Percentiles rank a stretch among this genome's conserved stretches.
Conservation (phyloP, 2,797 vertebrate genomes). For the Argyrosomus regius region DNA sequence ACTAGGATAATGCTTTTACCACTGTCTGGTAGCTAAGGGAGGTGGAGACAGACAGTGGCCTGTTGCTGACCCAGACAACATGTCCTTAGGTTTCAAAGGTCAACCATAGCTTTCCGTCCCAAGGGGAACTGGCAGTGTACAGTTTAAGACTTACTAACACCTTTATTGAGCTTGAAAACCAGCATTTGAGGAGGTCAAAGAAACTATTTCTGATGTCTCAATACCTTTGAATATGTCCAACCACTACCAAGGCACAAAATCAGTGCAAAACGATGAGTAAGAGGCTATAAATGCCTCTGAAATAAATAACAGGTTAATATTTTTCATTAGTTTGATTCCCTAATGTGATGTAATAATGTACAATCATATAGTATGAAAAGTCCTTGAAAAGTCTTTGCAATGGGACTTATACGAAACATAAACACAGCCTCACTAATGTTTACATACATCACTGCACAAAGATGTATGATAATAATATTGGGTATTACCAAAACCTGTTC, state of each 20-base stretch:
- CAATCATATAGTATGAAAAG: background rate
- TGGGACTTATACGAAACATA: background rate
- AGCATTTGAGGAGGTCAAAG: background rate
- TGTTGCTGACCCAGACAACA: slow-evolving; percentile 52
- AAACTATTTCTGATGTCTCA: background rate
- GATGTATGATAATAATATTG: slow-evolving; percentile 11
- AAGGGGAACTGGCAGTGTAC: slow-evolving; percentile 10
- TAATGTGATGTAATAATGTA: background rate
- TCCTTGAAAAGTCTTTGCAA: background rate
- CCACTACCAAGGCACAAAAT: background rate
- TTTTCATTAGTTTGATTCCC: background rate
- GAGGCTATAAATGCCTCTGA: background rate
- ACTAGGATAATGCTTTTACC: slow-evolving; percentile 55
- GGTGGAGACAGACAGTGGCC: slow-evolving; percentile 40
- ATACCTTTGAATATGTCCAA: background rate
- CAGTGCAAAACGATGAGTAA: background rate
- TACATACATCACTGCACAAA: slow-evolving; percentile 6
- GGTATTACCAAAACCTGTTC: background rate
- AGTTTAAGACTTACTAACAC: background rate
- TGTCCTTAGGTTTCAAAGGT: slow-evolving; percentile 38
- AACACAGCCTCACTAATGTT: slow-evolving; percentile 2
- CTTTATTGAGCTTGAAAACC: slow-evolving; percentile 14
- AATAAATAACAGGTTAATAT: background rate
- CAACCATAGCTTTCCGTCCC: slow-evolving; percentile 20
- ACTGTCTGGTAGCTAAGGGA: slow-evolving; percentile 50